Percentiles rank a stretch among this genome's conserved stretches.
These are phyloP conservation scores for Hyposoter didymator DNA, from an alignment of 2,888 invertebrate genomes.

Conservation along the genomic window DNA sequence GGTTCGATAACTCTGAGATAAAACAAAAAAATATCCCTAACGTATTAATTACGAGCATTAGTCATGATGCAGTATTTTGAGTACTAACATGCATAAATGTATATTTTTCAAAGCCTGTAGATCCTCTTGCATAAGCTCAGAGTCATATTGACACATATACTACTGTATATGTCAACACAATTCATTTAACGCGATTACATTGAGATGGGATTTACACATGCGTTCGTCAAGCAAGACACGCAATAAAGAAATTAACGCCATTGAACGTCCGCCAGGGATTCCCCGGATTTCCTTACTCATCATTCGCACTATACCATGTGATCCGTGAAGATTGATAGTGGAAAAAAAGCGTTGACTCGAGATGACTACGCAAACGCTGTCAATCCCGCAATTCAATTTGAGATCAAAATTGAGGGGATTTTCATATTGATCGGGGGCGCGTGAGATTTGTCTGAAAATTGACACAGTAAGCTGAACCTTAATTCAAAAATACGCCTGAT, in stretches of 20 bases:
- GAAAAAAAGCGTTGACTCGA: neutral
- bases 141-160: neutral
- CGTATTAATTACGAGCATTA: neutral
- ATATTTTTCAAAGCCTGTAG: neutral
- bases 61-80: neutral
- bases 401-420: neutral
- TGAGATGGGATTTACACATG: slow-evolving; percentile 35
- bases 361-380: neutral
- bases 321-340: neutral
- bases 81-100: neutral
- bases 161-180: slow-evolving; percentile 21
- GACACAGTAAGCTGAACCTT: neutral
- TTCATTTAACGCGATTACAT: slow-evolving; percentile 30
- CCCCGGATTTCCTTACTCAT: slow-evolving; percentile 22
- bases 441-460: neutral
- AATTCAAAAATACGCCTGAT: neutral
- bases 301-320: neutral
- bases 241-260: slow-evolving; percentile 50
- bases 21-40: neutral
- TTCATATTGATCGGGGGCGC: neutral
- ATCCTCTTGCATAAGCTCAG: slow-evolving; percentile 2
- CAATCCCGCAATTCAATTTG: neutral
- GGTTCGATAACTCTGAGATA: neutral
- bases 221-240: slow-evolving; percentile 37
- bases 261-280: slow-evolving; percentile 38